phyloP scores from a whole-genome alignment of 2,113 vertebrate genomes.

The Cheirogaleus medius region DNA sequence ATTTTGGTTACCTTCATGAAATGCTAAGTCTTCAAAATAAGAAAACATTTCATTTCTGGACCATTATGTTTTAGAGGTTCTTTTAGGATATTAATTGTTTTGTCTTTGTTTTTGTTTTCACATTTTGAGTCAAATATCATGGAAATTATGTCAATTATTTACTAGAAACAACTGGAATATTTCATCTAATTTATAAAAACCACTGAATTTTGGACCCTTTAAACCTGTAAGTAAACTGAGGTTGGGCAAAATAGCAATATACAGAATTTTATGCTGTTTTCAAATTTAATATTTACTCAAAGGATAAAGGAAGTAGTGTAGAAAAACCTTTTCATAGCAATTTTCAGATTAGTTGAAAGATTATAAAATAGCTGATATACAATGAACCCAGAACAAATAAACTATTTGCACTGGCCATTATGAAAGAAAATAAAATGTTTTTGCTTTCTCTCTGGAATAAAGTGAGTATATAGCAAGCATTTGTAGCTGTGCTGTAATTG shows the following conservation, averaged over 20 bases:
- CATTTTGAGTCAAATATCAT: neutral
- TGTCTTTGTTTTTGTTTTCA: neutral
- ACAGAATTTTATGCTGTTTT: neutral
- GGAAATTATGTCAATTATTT: neutral
- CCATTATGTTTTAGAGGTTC: neutral
- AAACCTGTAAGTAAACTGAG: neutral
- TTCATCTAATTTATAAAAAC: neutral
- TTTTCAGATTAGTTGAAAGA: constrained; percentile 35
- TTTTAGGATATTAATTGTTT: neutral
- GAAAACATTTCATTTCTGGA: neutral
- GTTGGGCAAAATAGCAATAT: neutral
- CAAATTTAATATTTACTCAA: constrained; percentile 21
- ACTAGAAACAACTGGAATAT: neutral
- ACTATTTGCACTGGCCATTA: neutral
- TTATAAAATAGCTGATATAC: neutral
- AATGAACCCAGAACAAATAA: constrained; percentile 10
- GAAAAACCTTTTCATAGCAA: neutral
- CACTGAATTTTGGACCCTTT: neutral
- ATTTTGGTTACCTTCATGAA: neutral
- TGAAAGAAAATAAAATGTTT: constrained; percentile 50
- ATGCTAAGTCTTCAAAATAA: neutral
- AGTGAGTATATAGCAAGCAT: constrained; percentile 68
- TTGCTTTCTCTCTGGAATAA: constrained; percentile 72
- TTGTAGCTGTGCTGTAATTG: constrained; percentile 72
- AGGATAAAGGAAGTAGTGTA: neutral